Conservation (phyloP, 2,888 invertebrate species). For the Pristionchus japonicus region DNA sequence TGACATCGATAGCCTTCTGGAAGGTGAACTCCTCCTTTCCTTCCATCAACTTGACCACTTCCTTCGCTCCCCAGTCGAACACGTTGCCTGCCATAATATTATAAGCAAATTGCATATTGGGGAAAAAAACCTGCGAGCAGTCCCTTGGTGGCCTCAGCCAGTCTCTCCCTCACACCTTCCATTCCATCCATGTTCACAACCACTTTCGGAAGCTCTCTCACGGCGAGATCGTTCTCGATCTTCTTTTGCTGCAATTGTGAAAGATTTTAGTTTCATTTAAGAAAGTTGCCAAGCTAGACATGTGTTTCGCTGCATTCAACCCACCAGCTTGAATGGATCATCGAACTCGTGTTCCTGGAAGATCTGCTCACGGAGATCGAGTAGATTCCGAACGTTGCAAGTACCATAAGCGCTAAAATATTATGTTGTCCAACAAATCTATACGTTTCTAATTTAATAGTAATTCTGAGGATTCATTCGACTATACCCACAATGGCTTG, state of each 20-base stretch:
- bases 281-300: no score
- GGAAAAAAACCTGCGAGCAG: conserved; percentile 38
- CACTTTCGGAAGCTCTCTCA: conserved; percentile 82
- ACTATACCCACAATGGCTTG: conserved; percentile 82
- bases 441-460: background rate
- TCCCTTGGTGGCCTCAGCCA: conserved; percentile 52
- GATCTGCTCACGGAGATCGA: conserved; percentile 92
- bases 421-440: background rate
- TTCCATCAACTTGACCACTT: conserved; percentile 88
- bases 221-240: conserved; percentile 87
- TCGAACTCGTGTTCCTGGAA: conserved; percentile 91
- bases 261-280: background rate
- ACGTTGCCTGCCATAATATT: conserved; percentile 92
- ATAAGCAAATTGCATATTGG: no score
- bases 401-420: conserved; percentile 83
- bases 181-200: conserved; percentile 84
- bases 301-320: no score
- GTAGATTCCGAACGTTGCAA: conserved; percentile 88
- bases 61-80: conserved; percentile 97
- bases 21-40: conserved; percentile 84
- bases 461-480: no score
- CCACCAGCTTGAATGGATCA: conserved; percentile 83
- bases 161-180: conserved; percentile 76
- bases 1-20: conserved; percentile 85
- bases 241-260: conserved; percentile 84